A percentile compares a stretch with the other conserved stretches of the same genome.
phyloP scores from a whole-genome alignment of 2,888 invertebrate genomes.

The Pristionchus mayeri region DNA sequence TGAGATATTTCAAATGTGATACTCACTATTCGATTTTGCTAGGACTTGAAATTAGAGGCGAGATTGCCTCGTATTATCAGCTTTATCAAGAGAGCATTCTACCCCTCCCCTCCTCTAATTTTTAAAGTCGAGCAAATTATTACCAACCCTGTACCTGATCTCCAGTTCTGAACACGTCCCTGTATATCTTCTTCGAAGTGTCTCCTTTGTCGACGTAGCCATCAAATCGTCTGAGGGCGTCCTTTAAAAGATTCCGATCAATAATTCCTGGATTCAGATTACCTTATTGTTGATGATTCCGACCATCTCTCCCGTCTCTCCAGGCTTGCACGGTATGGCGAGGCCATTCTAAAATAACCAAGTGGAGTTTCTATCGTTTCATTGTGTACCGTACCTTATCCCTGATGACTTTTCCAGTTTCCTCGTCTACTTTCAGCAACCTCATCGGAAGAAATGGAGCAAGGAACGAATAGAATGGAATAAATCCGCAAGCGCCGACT shows the following conservation, averaged over 20 bases:
- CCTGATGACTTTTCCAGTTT: conserved; percentile 90
- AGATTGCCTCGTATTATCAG: too few species aligned
- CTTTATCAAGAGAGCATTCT: too few species aligned
- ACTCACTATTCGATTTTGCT: too few species aligned
- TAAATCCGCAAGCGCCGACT: conserved; percentile 90
- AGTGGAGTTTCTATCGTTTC: neutral
- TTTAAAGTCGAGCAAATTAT: too few species aligned
- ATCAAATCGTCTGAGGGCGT: conserved; percentile 66
- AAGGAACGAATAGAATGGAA: conserved; percentile 86
- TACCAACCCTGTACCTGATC: conserved; percentile 85
- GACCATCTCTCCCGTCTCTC: conserved; percentile 95
- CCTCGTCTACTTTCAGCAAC: conserved; percentile 90
- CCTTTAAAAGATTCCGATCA: neutral
- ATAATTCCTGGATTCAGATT: neutral
- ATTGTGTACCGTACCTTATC: conserved; percentile 79
- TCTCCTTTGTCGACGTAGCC: conserved; percentile 92
- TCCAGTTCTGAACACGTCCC: conserved; percentile 89
- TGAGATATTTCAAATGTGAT: too few species aligned
- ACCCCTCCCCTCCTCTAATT: too few species aligned
- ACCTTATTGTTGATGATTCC: neutral
- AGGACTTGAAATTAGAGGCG: too few species aligned
- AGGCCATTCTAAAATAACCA: conserved; percentile 82
- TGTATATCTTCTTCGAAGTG: conserved; percentile 91
- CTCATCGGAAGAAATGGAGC: conserved; percentile 93
- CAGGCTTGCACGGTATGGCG: conserved; percentile 85